These are phyloP conservation scores for Junco hyemalis DNA, from an alignment of 2,113 vertebrate genomes.

Conservation along the genomic window DNA sequence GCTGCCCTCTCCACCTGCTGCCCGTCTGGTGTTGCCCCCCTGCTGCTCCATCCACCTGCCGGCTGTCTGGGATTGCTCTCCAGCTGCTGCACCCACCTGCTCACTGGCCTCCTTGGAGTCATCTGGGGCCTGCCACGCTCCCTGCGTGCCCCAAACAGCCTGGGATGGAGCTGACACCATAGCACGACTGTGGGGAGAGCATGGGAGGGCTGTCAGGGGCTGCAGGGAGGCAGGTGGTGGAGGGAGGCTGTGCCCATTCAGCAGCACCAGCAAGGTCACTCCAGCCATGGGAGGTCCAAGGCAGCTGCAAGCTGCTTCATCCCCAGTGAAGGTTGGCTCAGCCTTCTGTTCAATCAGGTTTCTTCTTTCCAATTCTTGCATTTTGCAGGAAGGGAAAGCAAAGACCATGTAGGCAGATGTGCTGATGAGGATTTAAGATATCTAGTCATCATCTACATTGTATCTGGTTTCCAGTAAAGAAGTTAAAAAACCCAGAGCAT, in stretches of 20 bases:
- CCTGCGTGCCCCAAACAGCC: fast-evolving
- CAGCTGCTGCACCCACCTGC: constrained; percentile 39
- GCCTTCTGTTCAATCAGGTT: not conserved
- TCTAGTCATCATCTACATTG: not conserved
- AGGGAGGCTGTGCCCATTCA: fast-evolving
- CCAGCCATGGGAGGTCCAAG: fast-evolving
- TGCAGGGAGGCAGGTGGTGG: not conserved
- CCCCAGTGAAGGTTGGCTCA: not conserved
- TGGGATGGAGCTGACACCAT: fast-evolving
- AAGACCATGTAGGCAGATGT: fast-evolving
- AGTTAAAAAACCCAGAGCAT: not conserved
- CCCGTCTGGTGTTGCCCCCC: constrained; percentile 14
- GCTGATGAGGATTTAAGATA: not conserved
- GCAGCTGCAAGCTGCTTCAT: not conserved
- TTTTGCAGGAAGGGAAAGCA: not conserved
- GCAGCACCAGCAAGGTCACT: not conserved
- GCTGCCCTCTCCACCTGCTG: constrained; percentile 37
- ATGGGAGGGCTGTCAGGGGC: fast-evolving
- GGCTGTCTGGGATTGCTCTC: constrained; percentile 25
- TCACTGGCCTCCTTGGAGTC: not conserved
- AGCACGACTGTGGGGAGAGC: fast-evolving
- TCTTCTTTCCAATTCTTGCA: not conserved
- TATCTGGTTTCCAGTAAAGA: not conserved
- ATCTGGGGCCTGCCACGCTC: fast-evolving
- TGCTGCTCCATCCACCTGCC: constrained; percentile 1